phyloP scores from a whole-genome alignment of 53 echinoderm and acorn worm genomes.

The Hippasteria phrygiana region DNA sequence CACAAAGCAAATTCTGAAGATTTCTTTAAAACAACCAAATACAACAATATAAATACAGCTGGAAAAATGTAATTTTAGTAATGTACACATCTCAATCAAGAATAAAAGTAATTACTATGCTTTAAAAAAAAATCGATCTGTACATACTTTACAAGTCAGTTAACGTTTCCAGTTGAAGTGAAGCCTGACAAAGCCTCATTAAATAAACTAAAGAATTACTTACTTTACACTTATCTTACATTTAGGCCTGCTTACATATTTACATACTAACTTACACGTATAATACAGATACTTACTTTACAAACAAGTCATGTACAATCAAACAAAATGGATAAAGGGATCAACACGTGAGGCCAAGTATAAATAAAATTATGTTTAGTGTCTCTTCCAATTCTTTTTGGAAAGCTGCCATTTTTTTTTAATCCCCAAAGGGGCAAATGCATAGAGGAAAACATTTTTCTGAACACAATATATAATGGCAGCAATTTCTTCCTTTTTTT shows the following conservation, averaged over 20 bases:
- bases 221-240: slow-evolving; percentile 38
- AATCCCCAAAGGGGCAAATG: too few species aligned
- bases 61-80: too few species aligned
- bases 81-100: not conserved
- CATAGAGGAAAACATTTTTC: too few species aligned
- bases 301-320: not conserved
- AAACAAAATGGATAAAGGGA: not conserved
- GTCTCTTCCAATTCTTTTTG: too few species aligned
- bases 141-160: slow-evolving; percentile 13
- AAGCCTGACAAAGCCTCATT: not conserved
- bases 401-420: too few species aligned
- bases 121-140: not conserved
- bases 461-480: too few species aligned
- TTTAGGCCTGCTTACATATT: slow-evolving; percentile 20
- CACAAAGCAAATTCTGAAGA: too few species aligned
- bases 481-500: too few species aligned
- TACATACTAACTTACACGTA: slow-evolving; percentile 41
- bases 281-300: slow-evolving; percentile 19
- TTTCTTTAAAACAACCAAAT: too few species aligned
- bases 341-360: not conserved
- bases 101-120: not conserved
- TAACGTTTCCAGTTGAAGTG: not conserved
- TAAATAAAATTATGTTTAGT: too few species aligned
- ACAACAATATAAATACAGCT: too few species aligned
- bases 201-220: not conserved